Evolutionary conservation across 2,797 vertebrate genomes (phyloP).

Genomic region (Odontamblyopus rebecca): DNA sequence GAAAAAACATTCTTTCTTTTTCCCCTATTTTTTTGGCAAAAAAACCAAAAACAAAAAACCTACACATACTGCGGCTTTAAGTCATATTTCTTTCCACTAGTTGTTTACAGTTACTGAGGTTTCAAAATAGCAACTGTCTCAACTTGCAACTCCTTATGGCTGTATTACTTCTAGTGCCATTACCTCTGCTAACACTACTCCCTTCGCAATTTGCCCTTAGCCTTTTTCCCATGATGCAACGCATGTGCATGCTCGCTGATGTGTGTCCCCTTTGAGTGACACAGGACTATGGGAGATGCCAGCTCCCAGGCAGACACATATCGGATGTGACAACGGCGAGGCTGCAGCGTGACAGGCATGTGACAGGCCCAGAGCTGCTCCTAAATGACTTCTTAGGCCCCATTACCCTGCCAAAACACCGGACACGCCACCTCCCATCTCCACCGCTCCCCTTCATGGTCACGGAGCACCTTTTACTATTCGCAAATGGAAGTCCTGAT

Average conservation of each 20-base stretch:
- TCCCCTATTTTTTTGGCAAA: no score
- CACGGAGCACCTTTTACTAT: conserved; percentile 57
- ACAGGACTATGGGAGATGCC: conserved; percentile 62
- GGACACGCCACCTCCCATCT: conserved; percentile 68
- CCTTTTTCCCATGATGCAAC: conserved; percentile 22
- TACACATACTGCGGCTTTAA: not conserved
- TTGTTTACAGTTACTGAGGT: not conserved
- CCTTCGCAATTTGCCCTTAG: not conserved
- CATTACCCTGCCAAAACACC: conserved; percentile 77
- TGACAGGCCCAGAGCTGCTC: conserved; percentile 67
- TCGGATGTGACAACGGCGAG: conserved; percentile 70
- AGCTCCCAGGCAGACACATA: conserved; percentile 65
- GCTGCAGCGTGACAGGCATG: conserved; percentile 74
- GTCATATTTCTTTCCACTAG: not conserved
- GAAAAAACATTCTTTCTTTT: no score
- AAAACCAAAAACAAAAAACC: no score
- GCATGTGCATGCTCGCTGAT: conserved; percentile 34
- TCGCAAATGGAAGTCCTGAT: conserved; percentile 69
- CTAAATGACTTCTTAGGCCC: conserved; percentile 77
- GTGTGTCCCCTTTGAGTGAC: conserved; percentile 73
- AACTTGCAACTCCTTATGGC: not conserved
- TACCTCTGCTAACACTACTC: conserved; percentile 16
- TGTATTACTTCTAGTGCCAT: not conserved
- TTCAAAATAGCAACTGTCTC: not conserved
- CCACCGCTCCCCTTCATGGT: conserved; percentile 72